Base-by-base conservation (phyloP, 2,888 invertebrate genomes). In the Chrysomela aeneicollis region DNA sequence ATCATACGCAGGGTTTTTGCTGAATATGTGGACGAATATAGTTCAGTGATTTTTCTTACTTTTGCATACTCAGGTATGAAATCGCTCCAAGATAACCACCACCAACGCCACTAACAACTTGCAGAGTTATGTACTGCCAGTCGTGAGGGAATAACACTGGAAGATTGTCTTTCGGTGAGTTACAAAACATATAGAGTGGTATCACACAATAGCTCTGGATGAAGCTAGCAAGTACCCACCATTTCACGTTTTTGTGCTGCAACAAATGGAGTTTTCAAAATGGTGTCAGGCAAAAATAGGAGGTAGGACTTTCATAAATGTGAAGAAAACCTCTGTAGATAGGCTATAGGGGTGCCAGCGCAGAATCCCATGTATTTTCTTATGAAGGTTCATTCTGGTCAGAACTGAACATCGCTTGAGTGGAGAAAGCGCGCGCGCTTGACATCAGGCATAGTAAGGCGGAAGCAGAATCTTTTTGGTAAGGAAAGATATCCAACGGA, bases 161-260 rank as follows among this genome's bases (percentile, higher is more conserved):
- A 62, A 94, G 81, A 79, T 91, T 87, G 60, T 85, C 83, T 61
- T 95, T 86, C 0, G 95, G 93, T 1, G 91, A 92, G 82, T 97
- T 96, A 80, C 96, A 95, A 70, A 93, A 82, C 86, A 97, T 87
- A 69, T 97, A 82, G 78, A 93, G 86, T 0, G 97, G 96, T 32
- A 22, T 42, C 30, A 97, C 85, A 62, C 94, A 91, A 0, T 86
- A 77, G 1, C 90, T 77, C 57, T 97, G 87, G 12, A 89, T 71
- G 1, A 90, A 32, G 58, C 90, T 88, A 26, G 92, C 81, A 0
- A 87, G 74, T 0, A 91, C 85, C 19, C 93, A 85, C 10, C 90
- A 76, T 84, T 88, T 87, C 54, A 89, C 87, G 70, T 88, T 88
- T 51, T 83, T 84, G 37, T 92, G 92, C 92, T 92, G 79, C 19